These are phyloP conservation scores for Podilymbus podiceps DNA, from an alignment of 2,113 vertebrate genomes.

Conservation along the genomic window DNA sequence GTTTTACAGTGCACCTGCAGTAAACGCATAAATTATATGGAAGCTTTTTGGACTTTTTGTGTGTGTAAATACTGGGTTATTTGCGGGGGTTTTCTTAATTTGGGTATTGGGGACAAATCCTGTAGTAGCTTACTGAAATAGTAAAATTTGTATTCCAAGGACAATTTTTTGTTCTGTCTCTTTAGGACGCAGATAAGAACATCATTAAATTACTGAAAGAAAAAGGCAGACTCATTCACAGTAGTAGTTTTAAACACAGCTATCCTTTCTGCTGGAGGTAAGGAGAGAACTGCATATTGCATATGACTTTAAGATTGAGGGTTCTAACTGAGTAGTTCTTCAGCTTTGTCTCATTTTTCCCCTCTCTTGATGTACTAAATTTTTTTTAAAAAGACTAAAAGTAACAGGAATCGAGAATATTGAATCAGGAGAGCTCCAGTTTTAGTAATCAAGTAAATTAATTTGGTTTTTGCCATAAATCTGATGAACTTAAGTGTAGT, in stretches of 20 bases:
- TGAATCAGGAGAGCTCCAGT: background rate
- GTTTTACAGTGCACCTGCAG: background rate
- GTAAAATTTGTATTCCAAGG: background rate
- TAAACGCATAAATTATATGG: background rate
- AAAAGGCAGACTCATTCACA: slow-evolving; percentile 83
- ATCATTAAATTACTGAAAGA: slow-evolving; percentile 92
- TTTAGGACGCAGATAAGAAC: slow-evolving; percentile 93
- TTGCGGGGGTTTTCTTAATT: background rate
- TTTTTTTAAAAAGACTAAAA: background rate
- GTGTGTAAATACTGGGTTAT: background rate
- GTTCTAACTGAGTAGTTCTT: background rate
- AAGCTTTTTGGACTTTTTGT: background rate
- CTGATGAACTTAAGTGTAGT: background rate
- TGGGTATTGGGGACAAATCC: background rate
- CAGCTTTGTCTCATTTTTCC: background rate
- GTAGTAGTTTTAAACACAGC: slow-evolving; percentile 84
- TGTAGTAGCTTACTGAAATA: background rate
- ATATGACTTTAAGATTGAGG: background rate
- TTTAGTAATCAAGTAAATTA: background rate
- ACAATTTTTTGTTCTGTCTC: background rate
- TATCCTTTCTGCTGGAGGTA: slow-evolving; percentile 99
- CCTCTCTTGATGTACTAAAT: background rate
- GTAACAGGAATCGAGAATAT: background rate
- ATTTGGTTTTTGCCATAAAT: background rate
- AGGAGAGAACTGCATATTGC: background rate